Conservation (phyloP, 2,797 vertebrate genomes). For the Pantherophis alleghaniensis region DNA sequence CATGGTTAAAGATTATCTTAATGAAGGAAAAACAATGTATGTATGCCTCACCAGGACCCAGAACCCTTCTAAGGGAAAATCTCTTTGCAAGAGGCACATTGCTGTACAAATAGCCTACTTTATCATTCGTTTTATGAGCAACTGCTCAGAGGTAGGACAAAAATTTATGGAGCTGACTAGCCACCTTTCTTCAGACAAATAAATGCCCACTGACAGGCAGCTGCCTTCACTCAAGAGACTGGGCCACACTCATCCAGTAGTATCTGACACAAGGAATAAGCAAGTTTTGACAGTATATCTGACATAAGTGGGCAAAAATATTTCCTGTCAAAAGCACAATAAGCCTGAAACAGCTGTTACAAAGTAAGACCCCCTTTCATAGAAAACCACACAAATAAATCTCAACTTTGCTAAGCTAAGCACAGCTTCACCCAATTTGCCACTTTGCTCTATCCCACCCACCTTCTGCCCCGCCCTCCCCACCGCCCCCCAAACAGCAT, state of each 20-base stretch:
- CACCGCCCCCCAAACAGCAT: neutral
- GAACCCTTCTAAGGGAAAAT: neutral
- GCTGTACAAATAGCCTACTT: neutral
- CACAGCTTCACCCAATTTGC: neutral
- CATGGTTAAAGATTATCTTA: neutral
- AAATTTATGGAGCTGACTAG: neutral
- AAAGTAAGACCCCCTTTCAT: neutral
- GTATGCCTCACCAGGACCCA: neutral
- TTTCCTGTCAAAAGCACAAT: neutral
- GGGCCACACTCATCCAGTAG: neutral
- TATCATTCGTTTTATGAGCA: neutral
- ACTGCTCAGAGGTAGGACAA: neutral
- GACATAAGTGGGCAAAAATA: neutral
- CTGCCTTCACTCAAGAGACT: neutral
- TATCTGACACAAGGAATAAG: neutral
- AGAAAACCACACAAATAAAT: neutral
- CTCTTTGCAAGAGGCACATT: neutral
- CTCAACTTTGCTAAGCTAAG: neutral
- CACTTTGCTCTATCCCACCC: neutral
- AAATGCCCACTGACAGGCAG: too few species aligned
- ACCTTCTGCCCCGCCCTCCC: neutral
- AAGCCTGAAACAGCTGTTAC: neutral
- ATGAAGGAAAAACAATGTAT: neutral
- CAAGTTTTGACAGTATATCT: neutral
- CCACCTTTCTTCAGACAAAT: neutral